Percentiles rank a stretch among this genome's conserved stretches.
These are phyloP conservation scores for Anniella stebbinsi DNA, from an alignment of 2,797 vertebrate genomes.

Conservation along the genomic window DNA sequence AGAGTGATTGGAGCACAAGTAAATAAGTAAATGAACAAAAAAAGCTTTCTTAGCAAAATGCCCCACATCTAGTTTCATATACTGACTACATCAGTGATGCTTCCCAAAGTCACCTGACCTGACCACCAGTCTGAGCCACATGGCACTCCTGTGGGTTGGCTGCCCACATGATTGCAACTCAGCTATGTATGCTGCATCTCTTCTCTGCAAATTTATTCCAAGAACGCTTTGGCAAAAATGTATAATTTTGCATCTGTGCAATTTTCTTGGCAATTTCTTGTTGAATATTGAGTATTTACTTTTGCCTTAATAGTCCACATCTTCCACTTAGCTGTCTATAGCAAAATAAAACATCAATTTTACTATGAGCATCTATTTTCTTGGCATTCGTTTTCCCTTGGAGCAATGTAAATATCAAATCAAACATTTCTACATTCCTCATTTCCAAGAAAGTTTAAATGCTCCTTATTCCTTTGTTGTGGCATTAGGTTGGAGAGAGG, in stretches of 20 bases:
- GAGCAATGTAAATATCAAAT: neutral
- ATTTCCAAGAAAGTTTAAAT: neutral
- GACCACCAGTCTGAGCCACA: neutral
- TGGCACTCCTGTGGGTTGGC: no score
- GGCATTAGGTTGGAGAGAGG: neutral
- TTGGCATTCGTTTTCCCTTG: neutral
- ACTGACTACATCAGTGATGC: neutral
- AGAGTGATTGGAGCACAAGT: neutral
- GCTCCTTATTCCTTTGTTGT: neutral
- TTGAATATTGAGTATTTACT: neutral
- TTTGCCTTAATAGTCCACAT: neutral
- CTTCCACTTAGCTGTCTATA: neutral
- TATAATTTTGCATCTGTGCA: slow-evolving; percentile 7
- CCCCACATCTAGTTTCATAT: neutral
- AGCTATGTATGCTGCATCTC: neutral
- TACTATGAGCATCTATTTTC: neutral
- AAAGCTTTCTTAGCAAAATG: neutral
- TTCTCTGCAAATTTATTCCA: neutral
- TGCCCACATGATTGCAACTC: neutral
- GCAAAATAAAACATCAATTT: neutral
- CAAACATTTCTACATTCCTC: neutral
- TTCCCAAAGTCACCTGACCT: neutral
- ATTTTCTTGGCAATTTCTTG: neutral
- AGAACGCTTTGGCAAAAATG: neutral
- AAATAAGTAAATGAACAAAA: slow-evolving; percentile 1